Base-by-base conservation (phyloP, 2,888 invertebrate species). In the Ormia ochracea region DNA sequence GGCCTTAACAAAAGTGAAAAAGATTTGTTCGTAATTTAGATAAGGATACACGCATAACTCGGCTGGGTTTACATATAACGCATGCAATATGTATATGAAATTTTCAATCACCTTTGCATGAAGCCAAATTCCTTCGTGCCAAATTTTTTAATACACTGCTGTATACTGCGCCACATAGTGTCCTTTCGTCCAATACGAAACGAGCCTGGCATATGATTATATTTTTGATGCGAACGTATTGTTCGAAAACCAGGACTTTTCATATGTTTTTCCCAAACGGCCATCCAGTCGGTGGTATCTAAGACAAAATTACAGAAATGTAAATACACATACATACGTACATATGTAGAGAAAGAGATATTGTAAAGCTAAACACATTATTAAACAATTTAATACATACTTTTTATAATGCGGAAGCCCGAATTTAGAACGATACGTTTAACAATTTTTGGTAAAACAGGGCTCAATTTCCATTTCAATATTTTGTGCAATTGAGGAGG, bases 221-320 rank as follows among this genome's bases (percentile, higher is more conserved):
- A 94, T 90, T 98, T 99, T 89, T 99, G 98, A 63, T 94, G 95
- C 76, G 96, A 96, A 84, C 96, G 94, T 82, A 96, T 91, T 0
- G 93, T 93, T 85, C 94, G 93, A 89, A 98, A 99, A 89, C 95
- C 94, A 3, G 94, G 92, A 7, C 97, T 96, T 88, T 98, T 98
- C 96, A 98, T 96, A 88, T 99, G 98, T 88, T 98, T 97, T 69
- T 98, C 98, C 98, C 98, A 99, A 80, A 96, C 96, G 9, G 98
- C 98, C 85, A 96, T 91, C 98, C 98, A 99, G 84, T 96, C 95
- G 63, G 94, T 94, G 5, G 95, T 94, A 89, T 95, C 95, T 95
- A 43, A 17, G 36, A 61, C 4, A 69, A 68, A 48, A n/a, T 28
- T 17, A 50, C 5, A n/a, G n/a, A n/a, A n/a, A n/a, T n/a, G n/a